phyloP scores from a whole-genome alignment of 2,797 vertebrate species.

The Rhinogobio ventralis region DNA sequence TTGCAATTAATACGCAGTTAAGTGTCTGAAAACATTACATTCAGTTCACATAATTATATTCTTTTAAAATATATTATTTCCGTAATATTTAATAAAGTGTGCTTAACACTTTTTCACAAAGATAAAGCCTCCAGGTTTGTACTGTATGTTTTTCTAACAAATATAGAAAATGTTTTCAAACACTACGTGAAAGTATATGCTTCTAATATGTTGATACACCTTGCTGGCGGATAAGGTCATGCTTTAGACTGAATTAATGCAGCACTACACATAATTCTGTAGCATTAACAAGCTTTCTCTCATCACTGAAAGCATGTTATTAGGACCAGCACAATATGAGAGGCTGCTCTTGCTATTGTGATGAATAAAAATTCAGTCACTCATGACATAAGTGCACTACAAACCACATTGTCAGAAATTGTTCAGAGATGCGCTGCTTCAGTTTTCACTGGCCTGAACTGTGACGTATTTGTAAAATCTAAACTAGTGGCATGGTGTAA shows the following conservation, averaged over 20 bases:
- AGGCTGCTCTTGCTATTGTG: not conserved
- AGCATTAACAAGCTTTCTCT: constrained; percentile 11
- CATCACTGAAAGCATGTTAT: constrained; percentile 24
- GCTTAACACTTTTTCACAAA: not conserved
- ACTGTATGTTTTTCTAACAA: not conserved
- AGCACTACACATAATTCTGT: constrained; percentile 13
- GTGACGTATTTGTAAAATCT: not conserved
- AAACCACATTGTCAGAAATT: not conserved
- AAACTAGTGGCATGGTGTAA: not conserved
- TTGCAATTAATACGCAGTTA: not conserved
- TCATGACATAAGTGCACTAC: not conserved
- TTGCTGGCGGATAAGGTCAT: not conserved
- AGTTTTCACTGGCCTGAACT: not conserved
- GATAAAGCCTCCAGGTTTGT: not conserved
- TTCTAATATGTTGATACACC: not conserved
- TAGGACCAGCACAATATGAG: constrained; percentile 4
- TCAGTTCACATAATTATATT: not conserved
- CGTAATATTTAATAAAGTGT: not conserved
- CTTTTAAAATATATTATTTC: not conserved
- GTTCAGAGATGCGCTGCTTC: not conserved
- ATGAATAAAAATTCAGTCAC: not conserved
- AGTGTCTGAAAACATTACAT: not conserved
- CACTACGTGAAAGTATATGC: not conserved
- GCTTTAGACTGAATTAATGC: constrained; percentile 12
- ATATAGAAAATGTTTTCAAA: not conserved